These are phyloP conservation scores for Ciconia nigra DNA, from an alignment of 2,797 vertebrate species.

Conservation along the genomic window DNA sequence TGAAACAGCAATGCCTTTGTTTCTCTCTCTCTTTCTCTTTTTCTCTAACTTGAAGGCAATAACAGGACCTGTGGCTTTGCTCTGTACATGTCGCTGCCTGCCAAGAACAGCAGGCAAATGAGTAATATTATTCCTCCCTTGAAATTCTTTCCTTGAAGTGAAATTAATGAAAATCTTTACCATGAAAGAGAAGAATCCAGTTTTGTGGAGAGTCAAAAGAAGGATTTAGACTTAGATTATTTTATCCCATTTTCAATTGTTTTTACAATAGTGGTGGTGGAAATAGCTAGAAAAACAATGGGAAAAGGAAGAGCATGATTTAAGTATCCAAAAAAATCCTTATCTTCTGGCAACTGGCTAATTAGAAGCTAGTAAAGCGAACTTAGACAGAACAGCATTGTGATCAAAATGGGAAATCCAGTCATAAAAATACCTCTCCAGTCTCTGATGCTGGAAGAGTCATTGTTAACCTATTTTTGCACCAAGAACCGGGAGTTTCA, in stretches of 20 bases:
- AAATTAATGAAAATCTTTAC: conserved; percentile 42
- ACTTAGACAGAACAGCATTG: neutral
- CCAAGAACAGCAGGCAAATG: conserved; percentile 33
- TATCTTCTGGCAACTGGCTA: neutral
- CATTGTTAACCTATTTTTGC: neutral
- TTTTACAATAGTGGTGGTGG: neutral
- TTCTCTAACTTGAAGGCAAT: neutral
- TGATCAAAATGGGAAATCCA: neutral
- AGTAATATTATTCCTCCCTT: conserved; percentile 44
- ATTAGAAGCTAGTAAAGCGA: neutral
- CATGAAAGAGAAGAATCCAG: neutral
- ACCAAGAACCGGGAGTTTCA: neutral
- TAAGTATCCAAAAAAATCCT: neutral
- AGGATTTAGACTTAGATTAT: neutral
- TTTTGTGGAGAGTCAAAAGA: neutral
- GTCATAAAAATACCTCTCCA: neutral
- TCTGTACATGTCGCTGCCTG: conserved; percentile 10
- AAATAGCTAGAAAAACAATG: neutral
- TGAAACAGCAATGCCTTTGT: conserved; percentile 32
- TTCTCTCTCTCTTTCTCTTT: neutral
- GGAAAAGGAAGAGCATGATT: neutral
- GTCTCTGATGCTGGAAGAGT: neutral
- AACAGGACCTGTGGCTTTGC: conserved; percentile 25
- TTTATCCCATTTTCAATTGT: neutral
- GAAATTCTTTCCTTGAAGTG: conserved; percentile 51